phyloP scores from a whole-genome alignment of 1,140 invertebrate species.

The Tenebrio molitor region DNA sequence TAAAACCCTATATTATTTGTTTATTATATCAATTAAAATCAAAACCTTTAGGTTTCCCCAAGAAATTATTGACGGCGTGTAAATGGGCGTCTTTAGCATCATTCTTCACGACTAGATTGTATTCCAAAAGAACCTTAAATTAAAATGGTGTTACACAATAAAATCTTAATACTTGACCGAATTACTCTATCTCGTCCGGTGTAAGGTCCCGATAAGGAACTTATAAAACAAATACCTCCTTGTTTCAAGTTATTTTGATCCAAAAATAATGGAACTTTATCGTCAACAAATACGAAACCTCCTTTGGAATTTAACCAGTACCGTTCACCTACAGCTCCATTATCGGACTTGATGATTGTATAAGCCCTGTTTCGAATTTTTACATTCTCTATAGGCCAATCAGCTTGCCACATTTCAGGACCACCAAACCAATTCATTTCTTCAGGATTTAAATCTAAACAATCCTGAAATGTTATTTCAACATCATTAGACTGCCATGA shows the following conservation, averaged over 20 bases:
- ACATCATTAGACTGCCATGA: neutral
- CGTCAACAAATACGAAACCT: constrained; percentile 74
- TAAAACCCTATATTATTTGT: neutral
- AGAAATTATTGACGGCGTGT: constrained; percentile 71
- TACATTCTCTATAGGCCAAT: constrained; percentile 77
- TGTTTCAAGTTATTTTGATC: constrained; percentile 72
- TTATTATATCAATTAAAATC: neutral
- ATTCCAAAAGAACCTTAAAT: constrained; percentile 67
- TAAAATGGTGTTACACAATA: too few relatives aligned
- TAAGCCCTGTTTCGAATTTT: constrained; percentile 56
- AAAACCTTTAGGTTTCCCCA: constrained; percentile 71
- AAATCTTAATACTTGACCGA: too few relatives aligned
- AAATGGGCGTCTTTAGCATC: constrained; percentile 75
- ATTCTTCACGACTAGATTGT: constrained; percentile 72
- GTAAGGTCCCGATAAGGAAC: neutral
- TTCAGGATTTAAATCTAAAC: constrained; percentile 6
- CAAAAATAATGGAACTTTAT: constrained; percentile 77
- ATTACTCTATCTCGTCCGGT: neutral
- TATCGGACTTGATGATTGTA: constrained; percentile 69
- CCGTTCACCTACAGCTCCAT: constrained; percentile 77
- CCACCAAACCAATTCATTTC: constrained; percentile 16
- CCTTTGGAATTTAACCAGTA: constrained; percentile 85
- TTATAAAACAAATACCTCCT: neutral
- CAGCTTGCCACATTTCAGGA: neutral
- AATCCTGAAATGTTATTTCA: constrained; percentile 1